phyloP scores from a whole-genome alignment of 2,888 invertebrate species.

The Lasius fuliginosus region DNA sequence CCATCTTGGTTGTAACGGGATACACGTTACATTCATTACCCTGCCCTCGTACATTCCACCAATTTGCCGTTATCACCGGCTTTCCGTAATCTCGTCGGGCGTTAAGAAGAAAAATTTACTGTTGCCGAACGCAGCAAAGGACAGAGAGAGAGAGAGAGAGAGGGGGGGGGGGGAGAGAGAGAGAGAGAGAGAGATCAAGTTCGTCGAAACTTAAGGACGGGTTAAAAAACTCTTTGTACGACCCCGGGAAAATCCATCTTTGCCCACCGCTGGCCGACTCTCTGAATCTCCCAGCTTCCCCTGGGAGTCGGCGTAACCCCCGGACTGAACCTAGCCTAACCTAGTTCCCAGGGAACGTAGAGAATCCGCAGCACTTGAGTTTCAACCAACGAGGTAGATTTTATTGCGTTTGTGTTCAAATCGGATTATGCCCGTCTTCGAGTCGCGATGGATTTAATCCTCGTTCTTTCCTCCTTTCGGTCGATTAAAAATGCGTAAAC shows the following conservation, averaged over 20 bases:
- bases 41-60: slow-evolving; percentile 37
- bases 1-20: slow-evolving; percentile 28
- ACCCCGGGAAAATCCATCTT: slow-evolving; percentile 46
- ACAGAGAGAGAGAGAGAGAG: neutral
- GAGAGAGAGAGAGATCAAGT: neutral
- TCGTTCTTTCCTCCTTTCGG: neutral
- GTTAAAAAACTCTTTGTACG: slow-evolving; percentile 47
- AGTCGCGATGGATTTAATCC: slow-evolving; percentile 49
- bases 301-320: slow-evolving; percentile 25
- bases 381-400: slow-evolving; percentile 47
- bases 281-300: slow-evolving; percentile 12
- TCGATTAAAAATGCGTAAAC: slow-evolving; percentile 46
- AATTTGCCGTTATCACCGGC: slow-evolving; percentile 34
- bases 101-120: neutral
- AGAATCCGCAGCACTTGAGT: slow-evolving; percentile 54
- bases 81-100: slow-evolving; percentile 3
- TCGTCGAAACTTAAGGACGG: slow-evolving; percentile 39
- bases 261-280: slow-evolving; percentile 15
- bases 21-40: slow-evolving; percentile 52
- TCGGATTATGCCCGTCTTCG: slow-evolving; percentile 52
- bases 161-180: no score
- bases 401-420: slow-evolving; percentile 56
- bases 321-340: slow-evolving; percentile 44
- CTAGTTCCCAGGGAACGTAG: slow-evolving; percentile 39
- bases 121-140: neutral